phyloP scores from a whole-genome alignment of 2,113 vertebrate species.

The Phyllopteryx taeniolatus region DNA sequence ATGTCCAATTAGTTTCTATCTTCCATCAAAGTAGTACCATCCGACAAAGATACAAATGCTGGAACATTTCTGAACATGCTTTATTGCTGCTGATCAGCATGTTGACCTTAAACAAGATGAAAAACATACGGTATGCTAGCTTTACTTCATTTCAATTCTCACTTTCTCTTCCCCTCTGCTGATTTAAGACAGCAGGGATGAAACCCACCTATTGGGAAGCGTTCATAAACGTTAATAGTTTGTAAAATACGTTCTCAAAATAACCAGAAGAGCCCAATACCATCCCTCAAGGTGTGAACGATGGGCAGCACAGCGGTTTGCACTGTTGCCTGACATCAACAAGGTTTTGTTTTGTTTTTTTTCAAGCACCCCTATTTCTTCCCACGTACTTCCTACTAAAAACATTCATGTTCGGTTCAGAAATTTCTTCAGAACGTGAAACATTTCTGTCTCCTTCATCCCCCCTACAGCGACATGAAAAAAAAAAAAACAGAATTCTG shows the following conservation, averaged over 20 bases:
- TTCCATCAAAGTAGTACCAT: no score
- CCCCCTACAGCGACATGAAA: neutral
- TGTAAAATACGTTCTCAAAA: no score
- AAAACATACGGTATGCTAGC: no score
- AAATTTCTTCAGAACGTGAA: neutral
- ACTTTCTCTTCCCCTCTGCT: no score
- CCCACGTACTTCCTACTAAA: neutral
- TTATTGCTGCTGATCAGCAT: neutral
- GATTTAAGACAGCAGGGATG: no score
- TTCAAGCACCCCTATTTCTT: neutral
- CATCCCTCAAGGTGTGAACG: no score
- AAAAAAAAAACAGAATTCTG: neutral
- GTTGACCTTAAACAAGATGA: neutral
- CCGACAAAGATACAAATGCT: neutral
- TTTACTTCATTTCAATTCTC: no score
- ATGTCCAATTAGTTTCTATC: no score
- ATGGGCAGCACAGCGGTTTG: neutral
- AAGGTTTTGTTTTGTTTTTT: neutral
- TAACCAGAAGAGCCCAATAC: no score
- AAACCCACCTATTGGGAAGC: no score
- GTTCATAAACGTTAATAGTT: no score
- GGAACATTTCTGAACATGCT: neutral
- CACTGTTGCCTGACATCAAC: neutral
- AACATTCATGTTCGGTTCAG: neutral
- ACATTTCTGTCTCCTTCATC: neutral